Conservation (phyloP, 2,113 vertebrate species). For the Plecturocebus donacophilus region DNA sequence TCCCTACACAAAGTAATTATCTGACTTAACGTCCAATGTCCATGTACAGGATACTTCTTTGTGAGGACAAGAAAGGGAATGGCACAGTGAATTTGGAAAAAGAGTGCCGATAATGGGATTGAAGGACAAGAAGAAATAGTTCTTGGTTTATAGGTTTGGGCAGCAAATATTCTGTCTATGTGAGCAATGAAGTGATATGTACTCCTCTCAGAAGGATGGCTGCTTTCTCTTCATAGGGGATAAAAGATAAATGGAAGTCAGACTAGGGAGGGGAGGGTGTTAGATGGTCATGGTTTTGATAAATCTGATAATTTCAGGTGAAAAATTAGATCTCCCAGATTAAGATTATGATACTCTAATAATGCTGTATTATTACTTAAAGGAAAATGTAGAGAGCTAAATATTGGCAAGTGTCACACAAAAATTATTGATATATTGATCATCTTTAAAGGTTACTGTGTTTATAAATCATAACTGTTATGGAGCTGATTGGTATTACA, state of each 20-base stretch:
- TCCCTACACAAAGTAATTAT: background rate
- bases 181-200: background rate
- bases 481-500: background rate
- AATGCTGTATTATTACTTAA: background rate
- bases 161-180: background rate
- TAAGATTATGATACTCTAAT: background rate
- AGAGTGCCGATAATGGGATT: background rate
- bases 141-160: background rate
- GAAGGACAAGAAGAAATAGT: background rate
- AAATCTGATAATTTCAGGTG: background rate
- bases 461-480: conserved; percentile 51
- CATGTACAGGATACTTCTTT: background rate
- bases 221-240: background rate
- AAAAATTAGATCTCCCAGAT: background rate
- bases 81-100: background rate
- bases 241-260: background rate
- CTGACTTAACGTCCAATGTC: background rate
- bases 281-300: background rate
- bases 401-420: background rate
- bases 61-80: background rate
- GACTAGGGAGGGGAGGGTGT: background rate
- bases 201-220: background rate
- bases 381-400: background rate
- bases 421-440: conserved; percentile 5
- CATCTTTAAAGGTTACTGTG: conserved; percentile 24